Percentiles rank a stretch among this genome's conserved stretches.
These are phyloP conservation scores for Tryphoninae sp. DNA, from an alignment of 2,888 invertebrate genomes.

Conservation along the genomic window DNA sequence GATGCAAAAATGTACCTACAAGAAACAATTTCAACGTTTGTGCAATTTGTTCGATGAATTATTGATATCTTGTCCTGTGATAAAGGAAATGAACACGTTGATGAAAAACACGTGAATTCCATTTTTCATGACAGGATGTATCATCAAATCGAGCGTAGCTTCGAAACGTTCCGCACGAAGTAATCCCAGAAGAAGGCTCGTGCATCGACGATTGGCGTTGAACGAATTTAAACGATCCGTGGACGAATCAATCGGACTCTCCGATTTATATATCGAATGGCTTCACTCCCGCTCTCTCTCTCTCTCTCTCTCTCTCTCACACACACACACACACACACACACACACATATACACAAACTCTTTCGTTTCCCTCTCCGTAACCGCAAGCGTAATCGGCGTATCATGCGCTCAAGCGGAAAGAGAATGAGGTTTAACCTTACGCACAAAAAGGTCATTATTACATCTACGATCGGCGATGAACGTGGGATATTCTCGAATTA, in stretches of 20 bases:
- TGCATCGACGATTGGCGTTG: slow-evolving; percentile 31
- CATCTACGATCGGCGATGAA: neutral
- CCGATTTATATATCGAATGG: slow-evolving; percentile 1
- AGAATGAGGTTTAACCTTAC: slow-evolving; percentile 46
- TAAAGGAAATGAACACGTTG: neutral
- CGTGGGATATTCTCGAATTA: too few relatives aligned
- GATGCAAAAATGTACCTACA: too few relatives aligned
- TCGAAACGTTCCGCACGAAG: slow-evolving; percentile 29
- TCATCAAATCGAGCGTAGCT: too few relatives aligned
- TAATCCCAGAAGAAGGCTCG: slow-evolving; percentile 22
- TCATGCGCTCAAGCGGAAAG: slow-evolving; percentile 39
- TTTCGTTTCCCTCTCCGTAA: neutral
- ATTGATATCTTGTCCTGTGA: neutral
- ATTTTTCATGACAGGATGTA: neutral
- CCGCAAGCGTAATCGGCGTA: slow-evolving; percentile 16
- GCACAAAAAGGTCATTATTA: slow-evolving; percentile 43
- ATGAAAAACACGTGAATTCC: slow-evolving; percentile 14
- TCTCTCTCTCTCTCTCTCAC: neutral
- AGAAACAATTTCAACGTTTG: too few relatives aligned
- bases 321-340: too few relatives aligned
- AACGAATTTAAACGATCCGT: slow-evolving; percentile 43
- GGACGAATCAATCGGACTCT: slow-evolving; percentile 45
- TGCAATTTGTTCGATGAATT: too few relatives aligned
- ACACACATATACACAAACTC: neutral
- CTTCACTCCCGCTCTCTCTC: slow-evolving; percentile 10